These are phyloP conservation scores for Epinephelus cyanopodus DNA, from an alignment of 2,113 vertebrate genomes.

Conservation along the genomic window DNA sequence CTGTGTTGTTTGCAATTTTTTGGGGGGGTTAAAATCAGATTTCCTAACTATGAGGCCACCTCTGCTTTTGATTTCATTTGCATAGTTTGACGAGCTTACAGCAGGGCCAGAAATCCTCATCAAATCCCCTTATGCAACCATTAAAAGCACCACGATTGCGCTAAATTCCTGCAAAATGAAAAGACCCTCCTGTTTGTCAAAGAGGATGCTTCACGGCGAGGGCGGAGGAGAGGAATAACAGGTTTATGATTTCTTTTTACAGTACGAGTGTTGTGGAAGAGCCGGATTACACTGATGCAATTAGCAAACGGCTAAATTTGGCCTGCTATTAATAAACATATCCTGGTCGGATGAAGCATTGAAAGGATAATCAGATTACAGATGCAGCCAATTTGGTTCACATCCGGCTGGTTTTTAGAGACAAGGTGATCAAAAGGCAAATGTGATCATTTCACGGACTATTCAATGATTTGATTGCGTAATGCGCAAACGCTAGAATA, in stretches of 20 bases:
- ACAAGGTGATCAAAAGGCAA: background rate
- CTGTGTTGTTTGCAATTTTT: background rate
- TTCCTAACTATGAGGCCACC: background rate
- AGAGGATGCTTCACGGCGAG: background rate
- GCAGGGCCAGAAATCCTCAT: slow-evolving; percentile 5
- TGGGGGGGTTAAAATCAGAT: background rate
- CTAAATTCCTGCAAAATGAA: background rate
- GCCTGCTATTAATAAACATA: background rate
- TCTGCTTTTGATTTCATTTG: background rate
- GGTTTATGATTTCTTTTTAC: slow-evolving; percentile 6
- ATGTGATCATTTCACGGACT: background rate
- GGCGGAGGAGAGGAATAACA: background rate
- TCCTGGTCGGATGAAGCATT: background rate
- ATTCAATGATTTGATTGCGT: background rate
- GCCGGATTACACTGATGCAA: slow-evolving; percentile 43
- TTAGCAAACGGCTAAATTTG: slow-evolving; percentile 41
- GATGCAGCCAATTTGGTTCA: background rate
- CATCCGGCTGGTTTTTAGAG: background rate
- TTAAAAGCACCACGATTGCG: background rate
- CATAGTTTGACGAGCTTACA: background rate
- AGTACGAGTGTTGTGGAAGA: slow-evolving; percentile 6
- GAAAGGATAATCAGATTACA: slow-evolving; percentile 1
- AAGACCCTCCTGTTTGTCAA: background rate
- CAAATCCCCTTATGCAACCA: slow-evolving; percentile 30
- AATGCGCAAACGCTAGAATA: background rate